phyloP scores from a whole-genome alignment of 2,797 vertebrate species.

The Onychomys arenicola region DNA sequence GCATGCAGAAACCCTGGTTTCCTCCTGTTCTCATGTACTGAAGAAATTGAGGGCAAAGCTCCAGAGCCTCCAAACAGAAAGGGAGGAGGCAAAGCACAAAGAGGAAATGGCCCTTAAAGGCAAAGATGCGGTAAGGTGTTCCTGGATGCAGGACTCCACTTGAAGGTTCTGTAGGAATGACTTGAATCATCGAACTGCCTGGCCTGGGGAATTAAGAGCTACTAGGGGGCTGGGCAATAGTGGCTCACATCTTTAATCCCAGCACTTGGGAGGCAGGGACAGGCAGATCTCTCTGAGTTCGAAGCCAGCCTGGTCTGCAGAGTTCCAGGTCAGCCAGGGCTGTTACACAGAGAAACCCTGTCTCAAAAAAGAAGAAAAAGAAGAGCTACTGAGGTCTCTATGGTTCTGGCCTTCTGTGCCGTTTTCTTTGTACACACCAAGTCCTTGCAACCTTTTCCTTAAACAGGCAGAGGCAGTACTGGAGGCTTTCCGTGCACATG shows the following conservation, averaged over 20 bases:
- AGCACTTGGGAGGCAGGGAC: too few species aligned
- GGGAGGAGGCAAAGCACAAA: slow-evolving; percentile 86
- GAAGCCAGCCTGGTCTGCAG: too few species aligned
- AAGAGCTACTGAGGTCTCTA: neutral
- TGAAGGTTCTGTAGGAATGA: neutral
- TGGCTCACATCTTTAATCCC: too few species aligned
- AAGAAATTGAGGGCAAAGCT: slow-evolving; percentile 87
- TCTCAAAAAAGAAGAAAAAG: too few species aligned
- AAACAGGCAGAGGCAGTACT: slow-evolving; percentile 89
- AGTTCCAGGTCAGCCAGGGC: too few species aligned
- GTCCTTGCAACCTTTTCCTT: slow-evolving; percentile 31
- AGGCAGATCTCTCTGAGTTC: too few species aligned
- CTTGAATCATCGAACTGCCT: slow-evolving; percentile 35
- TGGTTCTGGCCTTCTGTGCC: slow-evolving; percentile 9
- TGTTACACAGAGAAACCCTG: too few species aligned
- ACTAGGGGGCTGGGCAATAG: too few species aligned
- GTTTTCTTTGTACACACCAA: neutral
- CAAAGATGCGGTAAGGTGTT: slow-evolving; percentile 89
- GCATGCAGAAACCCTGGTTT: slow-evolving; percentile 85
- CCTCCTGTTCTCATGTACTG: slow-evolving; percentile 85
- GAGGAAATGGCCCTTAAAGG: slow-evolving; percentile 88
- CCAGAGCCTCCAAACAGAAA: slow-evolving; percentile 87
- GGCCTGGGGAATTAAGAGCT: neutral
- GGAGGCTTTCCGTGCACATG: slow-evolving; percentile 89
- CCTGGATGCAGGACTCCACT: neutral